These are phyloP conservation scores for Xyliphius kryptos DNA, from an alignment of 2,113 vertebrate genomes.

Conservation along the genomic window DNA sequence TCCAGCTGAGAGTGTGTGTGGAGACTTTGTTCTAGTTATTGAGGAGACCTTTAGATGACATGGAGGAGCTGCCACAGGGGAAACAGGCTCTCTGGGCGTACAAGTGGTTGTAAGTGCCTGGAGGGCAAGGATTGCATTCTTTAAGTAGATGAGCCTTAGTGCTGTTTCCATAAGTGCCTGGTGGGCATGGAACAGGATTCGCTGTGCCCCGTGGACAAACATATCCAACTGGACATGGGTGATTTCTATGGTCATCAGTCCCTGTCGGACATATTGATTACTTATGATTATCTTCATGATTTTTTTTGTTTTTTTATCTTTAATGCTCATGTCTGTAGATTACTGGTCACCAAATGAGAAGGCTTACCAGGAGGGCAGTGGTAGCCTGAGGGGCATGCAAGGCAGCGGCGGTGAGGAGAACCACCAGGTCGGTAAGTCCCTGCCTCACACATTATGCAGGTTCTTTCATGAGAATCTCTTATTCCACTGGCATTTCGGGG, in stretches of 20 bases:
- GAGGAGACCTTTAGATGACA: slow-evolving; percentile 67
- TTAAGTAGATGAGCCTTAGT: slow-evolving; percentile 10
- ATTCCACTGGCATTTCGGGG: slow-evolving; percentile 68
- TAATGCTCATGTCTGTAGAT: background rate
- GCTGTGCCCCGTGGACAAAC: slow-evolving; percentile 67
- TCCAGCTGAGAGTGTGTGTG: no score
- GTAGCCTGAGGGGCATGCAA: slow-evolving; percentile 78
- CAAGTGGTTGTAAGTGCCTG: slow-evolving; percentile 75
- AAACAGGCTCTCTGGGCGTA: slow-evolving; percentile 77
- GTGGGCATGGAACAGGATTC: slow-evolving; percentile 70
- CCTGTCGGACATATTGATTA: no score
- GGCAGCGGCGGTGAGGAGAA: slow-evolving; percentile 58
- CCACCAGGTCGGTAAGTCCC: slow-evolving; percentile 67
- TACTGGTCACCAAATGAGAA: background rate
- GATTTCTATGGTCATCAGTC: slow-evolving; percentile 59
- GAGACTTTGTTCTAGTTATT: no score
- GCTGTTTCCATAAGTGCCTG: slow-evolving; percentile 70
- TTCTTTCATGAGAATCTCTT: slow-evolving; percentile 67
- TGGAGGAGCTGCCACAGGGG: slow-evolving; percentile 81
- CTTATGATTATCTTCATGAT: no score
- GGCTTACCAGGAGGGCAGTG: slow-evolving; percentile 71
- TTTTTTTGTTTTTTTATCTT: no score
- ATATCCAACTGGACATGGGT: slow-evolving; percentile 71
- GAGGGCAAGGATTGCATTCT: slow-evolving; percentile 30
- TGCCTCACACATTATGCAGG: slow-evolving; percentile 69